phyloP scores from a whole-genome alignment of 2,888 invertebrate genomes.

The Clusia tigrina region DNA sequence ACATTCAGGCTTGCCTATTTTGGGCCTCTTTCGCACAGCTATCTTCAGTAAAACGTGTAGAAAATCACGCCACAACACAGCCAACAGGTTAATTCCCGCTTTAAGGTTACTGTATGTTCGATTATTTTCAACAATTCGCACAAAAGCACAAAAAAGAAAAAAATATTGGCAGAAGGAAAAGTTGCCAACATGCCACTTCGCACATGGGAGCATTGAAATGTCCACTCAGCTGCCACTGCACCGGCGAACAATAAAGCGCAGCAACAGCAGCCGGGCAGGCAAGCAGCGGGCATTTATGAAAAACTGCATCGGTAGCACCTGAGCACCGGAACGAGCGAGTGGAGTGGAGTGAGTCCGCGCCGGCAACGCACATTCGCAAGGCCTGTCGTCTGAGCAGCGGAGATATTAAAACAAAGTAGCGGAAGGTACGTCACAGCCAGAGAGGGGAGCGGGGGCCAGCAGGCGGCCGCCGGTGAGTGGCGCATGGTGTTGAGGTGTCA shows the following conservation, averaged over 20 bases:
- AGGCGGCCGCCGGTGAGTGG: neutral
- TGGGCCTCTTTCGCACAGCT: neutral
- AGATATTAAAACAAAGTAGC: neutral
- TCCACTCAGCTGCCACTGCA: slow-evolving; percentile 31
- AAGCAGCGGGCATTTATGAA: slow-evolving; percentile 41
- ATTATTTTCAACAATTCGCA: slow-evolving; percentile 30
- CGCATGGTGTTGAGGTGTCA: slow-evolving; percentile 52
- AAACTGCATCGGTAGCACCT: slow-evolving; percentile 5
- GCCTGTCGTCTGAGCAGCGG: neutral
- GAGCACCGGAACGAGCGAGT: neutral
- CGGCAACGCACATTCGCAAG: neutral
- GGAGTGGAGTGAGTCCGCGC: neutral
- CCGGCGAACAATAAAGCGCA: slow-evolving; percentile 12
- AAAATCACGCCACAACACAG: slow-evolving; percentile 20
- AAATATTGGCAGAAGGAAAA: slow-evolving; percentile 38
- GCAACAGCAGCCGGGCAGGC: slow-evolving; percentile 1
- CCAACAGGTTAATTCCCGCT: slow-evolving; percentile 59
- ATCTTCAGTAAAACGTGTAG: neutral
- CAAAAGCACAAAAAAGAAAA: slow-evolving; percentile 12
- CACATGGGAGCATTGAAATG: slow-evolving; percentile 51
- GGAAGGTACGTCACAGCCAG: slow-evolving; percentile 11
- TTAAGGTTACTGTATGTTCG: slow-evolving; percentile 44
- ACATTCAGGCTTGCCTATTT: too few relatives aligned
- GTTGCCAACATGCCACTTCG: slow-evolving; percentile 47
- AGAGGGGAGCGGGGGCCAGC: slow-evolving; percentile 9